Evolutionary conservation across 2,113 vertebrate species (phyloP).

Genomic region (Sitta europaea): DNA sequence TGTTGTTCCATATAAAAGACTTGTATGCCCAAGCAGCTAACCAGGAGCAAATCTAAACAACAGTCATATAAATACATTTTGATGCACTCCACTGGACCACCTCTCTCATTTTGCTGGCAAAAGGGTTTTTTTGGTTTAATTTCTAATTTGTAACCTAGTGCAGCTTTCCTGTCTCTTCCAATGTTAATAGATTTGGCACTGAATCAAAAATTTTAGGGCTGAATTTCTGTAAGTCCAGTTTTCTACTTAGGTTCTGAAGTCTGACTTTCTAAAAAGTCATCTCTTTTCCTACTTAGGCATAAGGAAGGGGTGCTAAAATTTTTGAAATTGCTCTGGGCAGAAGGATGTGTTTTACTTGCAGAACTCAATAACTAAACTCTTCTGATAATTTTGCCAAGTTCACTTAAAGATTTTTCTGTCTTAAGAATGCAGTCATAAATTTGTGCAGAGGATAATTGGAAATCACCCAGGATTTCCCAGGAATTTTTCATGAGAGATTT

Average conservation of each 20-base stretch:
- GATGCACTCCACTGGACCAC: neutral
- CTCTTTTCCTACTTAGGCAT: neutral
- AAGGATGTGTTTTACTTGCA: neutral
- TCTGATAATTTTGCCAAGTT: neutral
- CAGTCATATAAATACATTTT: neutral
- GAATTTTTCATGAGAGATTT: neutral
- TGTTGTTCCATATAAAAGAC: neutral
- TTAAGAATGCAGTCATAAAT: neutral
- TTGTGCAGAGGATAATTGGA: neutral
- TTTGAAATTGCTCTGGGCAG: neutral
- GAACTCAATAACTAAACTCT: neutral
- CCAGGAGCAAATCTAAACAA: neutral
- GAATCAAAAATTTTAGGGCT: neutral
- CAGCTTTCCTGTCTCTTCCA: neutral
- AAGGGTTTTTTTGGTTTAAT: neutral
- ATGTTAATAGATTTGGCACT: neutral
- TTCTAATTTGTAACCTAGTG: neutral
- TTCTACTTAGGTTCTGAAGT: neutral
- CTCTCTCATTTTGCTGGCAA: neutral
- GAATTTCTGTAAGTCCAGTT: neutral
- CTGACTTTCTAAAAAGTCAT: neutral
- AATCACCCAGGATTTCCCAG: slow-evolving; percentile 14
- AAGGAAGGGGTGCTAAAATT: neutral
- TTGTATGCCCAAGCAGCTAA: neutral
- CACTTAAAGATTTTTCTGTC: neutral